These are phyloP conservation scores for Callaeas wilsoni DNA, from an alignment of 2,113 vertebrate genomes.

Conservation along the genomic window DNA sequence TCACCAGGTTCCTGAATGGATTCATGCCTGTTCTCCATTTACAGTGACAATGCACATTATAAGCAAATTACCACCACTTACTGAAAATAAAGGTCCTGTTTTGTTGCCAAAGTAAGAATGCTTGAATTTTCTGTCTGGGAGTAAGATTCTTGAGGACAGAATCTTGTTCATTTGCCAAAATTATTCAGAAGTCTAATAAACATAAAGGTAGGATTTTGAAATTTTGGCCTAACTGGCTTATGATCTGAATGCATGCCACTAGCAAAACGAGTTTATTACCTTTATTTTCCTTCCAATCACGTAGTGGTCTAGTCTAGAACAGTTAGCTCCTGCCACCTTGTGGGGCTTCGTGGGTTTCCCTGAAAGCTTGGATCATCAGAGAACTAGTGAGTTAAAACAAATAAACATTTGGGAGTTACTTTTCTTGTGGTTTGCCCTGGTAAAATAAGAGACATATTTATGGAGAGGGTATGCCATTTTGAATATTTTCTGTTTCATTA, in stretches of 20 bases:
- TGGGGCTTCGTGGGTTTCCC: constrained; percentile 10
- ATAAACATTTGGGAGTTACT: not conserved
- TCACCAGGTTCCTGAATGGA: not conserved
- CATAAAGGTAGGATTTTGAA: not conserved
- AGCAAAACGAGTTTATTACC: not conserved
- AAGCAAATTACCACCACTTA: not conserved
- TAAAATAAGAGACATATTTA: not conserved
- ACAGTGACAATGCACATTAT: not conserved
- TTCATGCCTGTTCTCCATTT: not conserved
- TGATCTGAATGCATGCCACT: not conserved
- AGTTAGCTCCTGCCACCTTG: constrained; percentile 63
- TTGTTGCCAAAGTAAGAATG: not conserved
- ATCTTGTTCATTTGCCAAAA: not conserved
- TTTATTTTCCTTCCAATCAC: not conserved
- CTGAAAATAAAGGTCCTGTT: not conserved
- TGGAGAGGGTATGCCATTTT: not conserved
- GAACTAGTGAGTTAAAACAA: not conserved
- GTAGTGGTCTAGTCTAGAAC: not conserved
- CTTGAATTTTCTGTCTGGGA: not conserved
- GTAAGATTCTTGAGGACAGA: not conserved
- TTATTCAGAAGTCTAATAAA: not conserved
- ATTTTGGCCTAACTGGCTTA: not conserved
- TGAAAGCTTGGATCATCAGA: not conserved
- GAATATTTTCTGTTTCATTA: not conserved
- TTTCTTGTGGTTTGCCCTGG: not conserved